phyloP scores from a whole-genome alignment of 2,113 vertebrate species.

The Apus apus region DNA sequence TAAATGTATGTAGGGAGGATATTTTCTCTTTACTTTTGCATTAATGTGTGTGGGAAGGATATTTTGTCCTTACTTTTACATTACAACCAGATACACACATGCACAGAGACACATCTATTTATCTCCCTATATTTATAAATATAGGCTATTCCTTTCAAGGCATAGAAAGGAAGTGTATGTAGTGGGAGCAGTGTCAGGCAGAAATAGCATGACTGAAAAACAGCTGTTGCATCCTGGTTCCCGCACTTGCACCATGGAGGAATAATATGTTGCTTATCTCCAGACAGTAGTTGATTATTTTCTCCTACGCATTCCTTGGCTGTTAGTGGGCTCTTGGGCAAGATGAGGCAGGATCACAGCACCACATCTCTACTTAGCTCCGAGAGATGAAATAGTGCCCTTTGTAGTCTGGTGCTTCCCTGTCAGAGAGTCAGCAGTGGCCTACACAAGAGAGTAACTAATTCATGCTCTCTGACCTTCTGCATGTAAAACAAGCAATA shows the following conservation, averaged over 20 bases:
- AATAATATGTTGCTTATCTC: slow-evolving; percentile 28
- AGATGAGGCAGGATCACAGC: neutral
- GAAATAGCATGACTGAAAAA: slow-evolving; percentile 9
- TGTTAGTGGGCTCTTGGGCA: neutral
- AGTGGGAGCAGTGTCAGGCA: slow-evolving; percentile 40
- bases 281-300: slow-evolving; percentile 47
- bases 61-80: slow-evolving; percentile 26
- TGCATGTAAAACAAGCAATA: slow-evolving; percentile 56
- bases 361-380: neutral
- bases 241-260: slow-evolving; percentile 12
- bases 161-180: neutral
- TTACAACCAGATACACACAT: neutral
- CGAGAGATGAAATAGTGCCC: neutral
- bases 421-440: neutral
- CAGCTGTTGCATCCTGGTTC: slow-evolving; percentile 43
- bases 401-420: neutral
- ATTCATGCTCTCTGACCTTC: slow-evolving; percentile 45
- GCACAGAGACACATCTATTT: neutral
- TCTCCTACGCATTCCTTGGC: neutral
- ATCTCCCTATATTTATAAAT: slow-evolving; percentile 50
- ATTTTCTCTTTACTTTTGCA: slow-evolving; percentile 43
- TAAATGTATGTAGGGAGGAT: slow-evolving; percentile 30
- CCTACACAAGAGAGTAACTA: slow-evolving; percentile 28
- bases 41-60: slow-evolving; percentile 32
- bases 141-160: slow-evolving; percentile 12